Percentiles rank a stretch among this genome's conserved stretches.
Conservation (phyloP, 2,888 invertebrate genomes). For the Lomographa bimaculata region DNA sequence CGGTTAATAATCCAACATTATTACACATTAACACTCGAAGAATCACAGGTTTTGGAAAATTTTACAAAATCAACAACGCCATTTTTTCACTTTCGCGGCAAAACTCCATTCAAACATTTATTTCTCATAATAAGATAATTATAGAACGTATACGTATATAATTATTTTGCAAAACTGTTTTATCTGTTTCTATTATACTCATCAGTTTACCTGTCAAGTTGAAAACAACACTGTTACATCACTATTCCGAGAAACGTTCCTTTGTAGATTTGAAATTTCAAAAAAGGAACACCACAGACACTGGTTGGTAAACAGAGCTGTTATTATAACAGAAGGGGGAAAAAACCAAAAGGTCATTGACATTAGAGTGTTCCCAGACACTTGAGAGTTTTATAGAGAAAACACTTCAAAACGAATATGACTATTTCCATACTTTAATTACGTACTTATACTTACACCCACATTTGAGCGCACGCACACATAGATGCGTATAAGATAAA, state of each 20-base stretch:
- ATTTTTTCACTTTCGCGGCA: too few species aligned
- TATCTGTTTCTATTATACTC: conserved; percentile 8
- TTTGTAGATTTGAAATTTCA: conserved; percentile 45
- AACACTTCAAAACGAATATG: conserved; percentile 82
- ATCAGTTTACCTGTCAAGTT: conserved; percentile 16
- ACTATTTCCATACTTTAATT: conserved; percentile 83
- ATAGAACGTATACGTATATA: too few species aligned
- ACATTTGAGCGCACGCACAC: conserved; percentile 53
- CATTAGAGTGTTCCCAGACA: conserved; percentile 73
- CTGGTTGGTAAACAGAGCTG: conserved; percentile 66
- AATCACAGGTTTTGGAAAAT: too few species aligned
- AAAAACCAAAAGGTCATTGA: conserved; percentile 69
- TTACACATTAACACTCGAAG: too few species aligned
- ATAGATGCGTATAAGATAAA: conserved; percentile 66
- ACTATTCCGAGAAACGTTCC: conserved; percentile 42
- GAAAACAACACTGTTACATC: conserved; percentile 29
- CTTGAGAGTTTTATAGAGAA: conserved; percentile 80
- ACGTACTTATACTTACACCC: conserved; percentile 63
- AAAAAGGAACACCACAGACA: conserved; percentile 54
- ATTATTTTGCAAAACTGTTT: too few species aligned
- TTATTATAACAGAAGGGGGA: conserved; percentile 69
- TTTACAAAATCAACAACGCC: too few species aligned
- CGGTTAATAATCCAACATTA: too few species aligned
- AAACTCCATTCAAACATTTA: too few species aligned
- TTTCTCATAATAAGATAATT: too few species aligned